These are phyloP conservation scores for Sebastes iracundus DNA, from an alignment of 2,797 vertebrate species.

Conservation along the genomic window DNA sequence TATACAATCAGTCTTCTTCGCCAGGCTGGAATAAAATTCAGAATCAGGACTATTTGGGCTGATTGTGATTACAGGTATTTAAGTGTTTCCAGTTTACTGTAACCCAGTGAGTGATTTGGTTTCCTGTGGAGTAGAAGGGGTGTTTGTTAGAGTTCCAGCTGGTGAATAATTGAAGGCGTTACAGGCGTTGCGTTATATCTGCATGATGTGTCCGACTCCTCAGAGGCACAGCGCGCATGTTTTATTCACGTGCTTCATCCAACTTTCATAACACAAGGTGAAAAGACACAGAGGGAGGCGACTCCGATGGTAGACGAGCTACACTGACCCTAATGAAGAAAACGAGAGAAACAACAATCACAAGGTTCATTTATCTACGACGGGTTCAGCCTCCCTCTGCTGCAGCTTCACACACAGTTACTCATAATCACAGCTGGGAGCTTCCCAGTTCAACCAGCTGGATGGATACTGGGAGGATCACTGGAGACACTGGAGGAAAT, in stretches of 20 bases:
- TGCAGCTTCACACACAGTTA: not conserved
- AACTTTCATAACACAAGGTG: conserved; percentile 12
- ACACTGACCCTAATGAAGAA: not conserved
- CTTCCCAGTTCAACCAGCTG: not conserved
- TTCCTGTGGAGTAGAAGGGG: not conserved
- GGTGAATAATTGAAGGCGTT: conserved; percentile 69
- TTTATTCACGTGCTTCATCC: conserved; percentile 70
- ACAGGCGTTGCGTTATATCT: conserved; percentile 34
- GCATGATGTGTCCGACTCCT: conserved; percentile 30
- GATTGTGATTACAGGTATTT: not conserved
- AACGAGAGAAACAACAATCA: not conserved
- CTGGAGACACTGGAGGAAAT: not conserved
- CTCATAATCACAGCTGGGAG: not conserved
- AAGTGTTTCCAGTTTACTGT: not conserved
- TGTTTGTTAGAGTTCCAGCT: conserved; percentile 45
- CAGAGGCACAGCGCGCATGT: conserved; percentile 26
- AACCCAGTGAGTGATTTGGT: not conserved
- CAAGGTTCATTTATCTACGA: not conserved
- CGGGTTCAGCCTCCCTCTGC: not conserved
- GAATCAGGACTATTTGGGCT: too few relatives aligned
- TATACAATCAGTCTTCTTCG: too few relatives aligned
- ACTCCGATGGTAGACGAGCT: not conserved
- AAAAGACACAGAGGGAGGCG: conserved; percentile 8
- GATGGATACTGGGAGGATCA: not conserved
- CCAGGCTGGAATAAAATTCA: not conserved